Evolutionary conservation across 2,113 vertebrate genomes (phyloP).

Genomic region (Marmota monax): DNA sequence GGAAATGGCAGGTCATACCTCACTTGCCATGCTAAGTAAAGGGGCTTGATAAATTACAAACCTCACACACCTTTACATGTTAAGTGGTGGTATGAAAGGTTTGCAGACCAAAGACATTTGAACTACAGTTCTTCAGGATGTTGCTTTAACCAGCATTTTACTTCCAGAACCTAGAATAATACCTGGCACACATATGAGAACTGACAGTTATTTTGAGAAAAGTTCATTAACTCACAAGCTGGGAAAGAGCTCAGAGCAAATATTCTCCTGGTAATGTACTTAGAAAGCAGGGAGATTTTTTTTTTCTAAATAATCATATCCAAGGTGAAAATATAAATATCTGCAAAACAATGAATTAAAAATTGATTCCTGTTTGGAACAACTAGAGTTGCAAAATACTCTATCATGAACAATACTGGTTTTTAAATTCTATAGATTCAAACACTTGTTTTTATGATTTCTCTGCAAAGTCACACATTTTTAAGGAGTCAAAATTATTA

Average conservation of each 20-base stretch:
- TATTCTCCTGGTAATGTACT: neutral
- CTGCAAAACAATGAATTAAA: neutral
- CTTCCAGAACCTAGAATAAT: neutral
- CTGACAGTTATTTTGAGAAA: neutral
- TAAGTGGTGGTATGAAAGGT: neutral
- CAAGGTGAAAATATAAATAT: neutral
- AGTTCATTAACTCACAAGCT: constrained; percentile 10
- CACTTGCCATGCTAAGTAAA: constrained; percentile 5
- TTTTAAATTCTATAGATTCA: constrained; percentile 13
- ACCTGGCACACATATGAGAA: neutral
- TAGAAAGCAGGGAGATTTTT: neutral
- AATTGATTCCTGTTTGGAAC: neutral
- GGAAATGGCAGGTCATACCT: neutral
- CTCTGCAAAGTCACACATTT: neutral
- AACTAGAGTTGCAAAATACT: neutral
- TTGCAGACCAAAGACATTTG: neutral
- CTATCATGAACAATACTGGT: neutral
- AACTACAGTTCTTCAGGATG: neutral
- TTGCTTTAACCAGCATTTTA: neutral
- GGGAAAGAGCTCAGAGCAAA: neutral
- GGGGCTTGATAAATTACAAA: constrained; percentile 27
- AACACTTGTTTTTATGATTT: neutral
- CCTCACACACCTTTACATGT: neutral
- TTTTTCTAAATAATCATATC: neutral
- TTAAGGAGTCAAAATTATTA: neutral